These are phyloP conservation scores for Epinotia ramella DNA, from an alignment of 2,888 invertebrate genomes.

Conservation along the genomic window DNA sequence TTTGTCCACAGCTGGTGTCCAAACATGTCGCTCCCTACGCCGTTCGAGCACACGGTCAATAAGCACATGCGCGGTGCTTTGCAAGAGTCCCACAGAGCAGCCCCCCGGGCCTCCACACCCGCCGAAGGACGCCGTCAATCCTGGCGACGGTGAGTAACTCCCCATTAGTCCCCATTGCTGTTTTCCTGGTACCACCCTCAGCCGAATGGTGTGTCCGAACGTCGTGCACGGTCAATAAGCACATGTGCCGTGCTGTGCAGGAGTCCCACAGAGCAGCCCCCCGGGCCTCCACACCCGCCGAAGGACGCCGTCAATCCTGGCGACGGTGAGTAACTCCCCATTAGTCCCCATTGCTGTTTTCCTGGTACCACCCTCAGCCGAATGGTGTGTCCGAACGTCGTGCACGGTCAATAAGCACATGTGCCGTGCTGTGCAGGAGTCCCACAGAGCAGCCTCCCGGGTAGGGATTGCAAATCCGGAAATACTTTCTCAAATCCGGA, in stretches of 20 bases:
- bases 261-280: conserved; percentile 41
- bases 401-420: no score
- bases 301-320: conserved; percentile 70
- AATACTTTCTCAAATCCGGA: no score
- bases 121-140: conserved; percentile 66
- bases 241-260: conserved; percentile 47
- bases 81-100: conserved; percentile 79
- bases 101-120: conserved; percentile 71
- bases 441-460: no score
- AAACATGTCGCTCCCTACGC: conserved; percentile 67
- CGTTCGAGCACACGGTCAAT: conserved; percentile 62
- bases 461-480: no score
- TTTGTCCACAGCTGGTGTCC: conserved; percentile 61
- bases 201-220: no score
- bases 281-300: conserved; percentile 65
- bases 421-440: conserved; percentile 47
- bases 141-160: conserved; percentile 53
- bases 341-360: background rate
- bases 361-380: no score
- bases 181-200: no score
- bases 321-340: conserved; percentile 16
- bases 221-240: no score
- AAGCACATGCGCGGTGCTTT: conserved; percentile 70
- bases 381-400: no score
- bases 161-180: background rate